Evolutionary conservation across 2,797 vertebrate species (phyloP), one percentile per base, ranked within the genome.

Genomic region (Amniataba percoides): DNA sequence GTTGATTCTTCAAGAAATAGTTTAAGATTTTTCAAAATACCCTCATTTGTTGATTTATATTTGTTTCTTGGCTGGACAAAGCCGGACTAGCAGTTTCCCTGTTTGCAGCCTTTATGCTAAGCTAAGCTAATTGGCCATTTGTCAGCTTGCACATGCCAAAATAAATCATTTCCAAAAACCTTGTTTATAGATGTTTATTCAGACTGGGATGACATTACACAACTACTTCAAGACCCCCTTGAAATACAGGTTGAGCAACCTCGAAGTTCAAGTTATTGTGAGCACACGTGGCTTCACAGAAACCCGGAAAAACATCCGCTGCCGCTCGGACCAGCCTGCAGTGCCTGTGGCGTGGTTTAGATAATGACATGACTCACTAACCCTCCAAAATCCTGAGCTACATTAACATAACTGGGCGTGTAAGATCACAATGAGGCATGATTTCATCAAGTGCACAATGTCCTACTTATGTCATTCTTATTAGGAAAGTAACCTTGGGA

Each of bases 361-460:
- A 74, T 52, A 53, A 85, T 51, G 60, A 27, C 7, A 15, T 82
- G 71, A 82, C 53, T 71, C 74, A 70, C 15, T 6, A 42, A 25
- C 8, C 23, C 46, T 48, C 15, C 3, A 31, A 51, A 72, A 66
- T 23, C 23, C 8, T 43, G 45, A 62, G 19, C 46, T 23, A 39
- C 16, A 63, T 42, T 45, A 64, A 8, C 42, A 34, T 53, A 68
- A 52, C 31, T 57, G 52, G 25, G 16, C n/a, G 63, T 69, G 66
- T 39, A 27, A 21, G 25, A 60, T 74, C 36, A 63, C 16, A 34
- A 3, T 31, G 23, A 45, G 46, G 16, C 31, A 62, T 25, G 40
- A 49, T 64, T 64, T 60, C 39, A 60, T 52, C 31, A n/a, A 63
- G 7, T 12, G 64, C 5, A 7, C 34, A 43, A 2, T 42, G 42